A percentile compares a stretch with the other conserved stretches of the same genome.
These are phyloP conservation scores for Drosophila anceps DNA, from an alignment of 2,888 invertebrate species.

Conservation along the genomic window DNA sequence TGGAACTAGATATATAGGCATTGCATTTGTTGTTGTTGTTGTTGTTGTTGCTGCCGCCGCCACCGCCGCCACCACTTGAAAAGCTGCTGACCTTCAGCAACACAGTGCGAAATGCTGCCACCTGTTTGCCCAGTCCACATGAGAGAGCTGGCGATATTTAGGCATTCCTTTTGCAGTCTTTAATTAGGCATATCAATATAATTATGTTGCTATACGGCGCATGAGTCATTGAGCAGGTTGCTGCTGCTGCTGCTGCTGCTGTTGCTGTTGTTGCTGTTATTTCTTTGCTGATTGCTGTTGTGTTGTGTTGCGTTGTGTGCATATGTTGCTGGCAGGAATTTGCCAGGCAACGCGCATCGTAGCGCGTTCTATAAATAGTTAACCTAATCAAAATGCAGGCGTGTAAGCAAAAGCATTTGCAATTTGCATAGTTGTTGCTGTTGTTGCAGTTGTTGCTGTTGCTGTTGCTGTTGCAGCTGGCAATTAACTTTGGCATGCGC, in stretches of 20 bases:
- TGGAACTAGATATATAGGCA: slow-evolving; percentile 16
- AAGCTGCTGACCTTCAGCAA: slow-evolving; percentile 75
- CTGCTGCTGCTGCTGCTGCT: slow-evolving; percentile 33
- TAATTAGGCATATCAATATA: slow-evolving; percentile 74
- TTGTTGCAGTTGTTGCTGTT: slow-evolving; percentile 27
- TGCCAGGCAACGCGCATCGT: slow-evolving; percentile 52
- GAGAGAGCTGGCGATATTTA: slow-evolving; percentile 26
- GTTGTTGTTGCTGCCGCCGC: neutral
- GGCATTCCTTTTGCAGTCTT: slow-evolving; percentile 44
- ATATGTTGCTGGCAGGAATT: slow-evolving; percentile 57
- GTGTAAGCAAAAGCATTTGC: slow-evolving; percentile 78
- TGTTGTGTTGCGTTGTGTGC: too few species aligned
- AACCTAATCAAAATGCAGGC: slow-evolving; percentile 80
- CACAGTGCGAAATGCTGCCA: slow-evolving; percentile 42
- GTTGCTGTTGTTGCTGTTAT: slow-evolving; percentile 24
- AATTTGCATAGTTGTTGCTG: slow-evolving; percentile 63
- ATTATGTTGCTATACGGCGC: slow-evolving; percentile 45
- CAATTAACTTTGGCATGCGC: slow-evolving; percentile 78
- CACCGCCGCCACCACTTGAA: slow-evolving; percentile 30
- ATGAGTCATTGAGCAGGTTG: slow-evolving; percentile 57
- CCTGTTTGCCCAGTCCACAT: slow-evolving; percentile 64
- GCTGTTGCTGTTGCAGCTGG: slow-evolving; percentile 43
- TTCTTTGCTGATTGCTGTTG: slow-evolving; percentile 27
- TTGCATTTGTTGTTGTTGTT: slow-evolving; percentile 12
- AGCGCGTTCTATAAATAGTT: slow-evolving; percentile 74